phyloP scores from a whole-genome alignment of 2,113 vertebrate species.

The Protomyctophum bolini region DNA sequence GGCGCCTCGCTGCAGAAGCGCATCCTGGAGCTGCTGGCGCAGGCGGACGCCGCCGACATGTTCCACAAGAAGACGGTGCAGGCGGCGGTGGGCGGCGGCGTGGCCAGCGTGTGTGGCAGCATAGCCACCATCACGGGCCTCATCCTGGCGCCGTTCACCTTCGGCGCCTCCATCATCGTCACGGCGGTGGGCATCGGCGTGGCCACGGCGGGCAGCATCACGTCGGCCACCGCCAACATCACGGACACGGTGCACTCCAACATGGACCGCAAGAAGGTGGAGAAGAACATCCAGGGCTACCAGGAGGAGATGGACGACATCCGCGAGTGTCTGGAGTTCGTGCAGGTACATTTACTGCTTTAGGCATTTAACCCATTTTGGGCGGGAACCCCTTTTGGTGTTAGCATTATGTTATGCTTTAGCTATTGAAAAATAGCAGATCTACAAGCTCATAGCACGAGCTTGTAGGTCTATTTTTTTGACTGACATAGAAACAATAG shows the following conservation, averaged over 20 bases:
- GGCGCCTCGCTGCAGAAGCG: conserved; percentile 64
- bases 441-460: no score
- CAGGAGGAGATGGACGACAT: conserved; percentile 72
- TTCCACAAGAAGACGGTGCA: conserved; percentile 71
- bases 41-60: conserved; percentile 67
- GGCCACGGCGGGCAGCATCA: conserved; percentile 78
- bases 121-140: conserved; percentile 79
- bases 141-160: conserved; percentile 77
- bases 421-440: no score
- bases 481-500: no score
- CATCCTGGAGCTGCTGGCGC: conserved; percentile 66
- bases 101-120: conserved; percentile 76
- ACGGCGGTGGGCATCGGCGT: conserved; percentile 78
- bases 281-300: conserved; percentile 78
- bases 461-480: no score
- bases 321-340: conserved; percentile 70
- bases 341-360: conserved; percentile 59
- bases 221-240: conserved; percentile 78
- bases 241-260: conserved; percentile 75
- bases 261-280: conserved; percentile 78
- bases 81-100: conserved; percentile 72
- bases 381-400: no score
- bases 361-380: no score
- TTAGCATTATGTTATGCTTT: no score
- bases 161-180: conserved; percentile 76